Evolutionary conservation across 2,113 vertebrate species (phyloP).

Genomic region (Phoenicopterus ruber): DNA sequence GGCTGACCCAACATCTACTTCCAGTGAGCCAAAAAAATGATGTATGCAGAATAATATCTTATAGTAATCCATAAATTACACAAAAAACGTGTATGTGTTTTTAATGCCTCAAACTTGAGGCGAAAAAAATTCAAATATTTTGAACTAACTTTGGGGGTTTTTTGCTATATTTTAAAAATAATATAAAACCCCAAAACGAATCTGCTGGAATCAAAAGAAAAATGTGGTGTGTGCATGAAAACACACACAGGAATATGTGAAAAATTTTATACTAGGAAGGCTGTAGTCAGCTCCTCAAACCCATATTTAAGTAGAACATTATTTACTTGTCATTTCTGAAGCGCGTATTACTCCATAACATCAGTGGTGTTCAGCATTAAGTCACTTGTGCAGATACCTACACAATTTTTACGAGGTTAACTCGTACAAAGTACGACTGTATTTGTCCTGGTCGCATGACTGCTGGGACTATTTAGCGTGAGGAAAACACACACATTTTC

Average conservation of each 20-base stretch:
- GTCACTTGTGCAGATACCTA: not conserved
- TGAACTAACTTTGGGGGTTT: not conserved
- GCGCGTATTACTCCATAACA: not conserved
- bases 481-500: not conserved
- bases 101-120: not conserved
- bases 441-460: not conserved
- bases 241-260: not conserved
- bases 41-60: slow-evolving; percentile 4
- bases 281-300: not conserved
- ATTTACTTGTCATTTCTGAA: not conserved
- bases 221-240: not conserved
- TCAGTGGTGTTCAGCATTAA: not conserved
- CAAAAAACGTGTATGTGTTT: not conserved
- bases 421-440: not conserved
- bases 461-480: not conserved
- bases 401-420: not conserved
- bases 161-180: not conserved
- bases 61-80: not conserved
- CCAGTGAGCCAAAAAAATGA: slow-evolving; percentile 26
- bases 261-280: not conserved
- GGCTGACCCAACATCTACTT: slow-evolving; percentile 24
- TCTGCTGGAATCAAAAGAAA: not conserved
- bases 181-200: not conserved
- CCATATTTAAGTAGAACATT: not conserved
- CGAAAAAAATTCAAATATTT: not conserved